Percentiles rank a stretch among this genome's conserved stretches.
These are phyloP conservation scores for Meda fulgida DNA, from an alignment of 2,797 vertebrate genomes.

Conservation along the genomic window DNA sequence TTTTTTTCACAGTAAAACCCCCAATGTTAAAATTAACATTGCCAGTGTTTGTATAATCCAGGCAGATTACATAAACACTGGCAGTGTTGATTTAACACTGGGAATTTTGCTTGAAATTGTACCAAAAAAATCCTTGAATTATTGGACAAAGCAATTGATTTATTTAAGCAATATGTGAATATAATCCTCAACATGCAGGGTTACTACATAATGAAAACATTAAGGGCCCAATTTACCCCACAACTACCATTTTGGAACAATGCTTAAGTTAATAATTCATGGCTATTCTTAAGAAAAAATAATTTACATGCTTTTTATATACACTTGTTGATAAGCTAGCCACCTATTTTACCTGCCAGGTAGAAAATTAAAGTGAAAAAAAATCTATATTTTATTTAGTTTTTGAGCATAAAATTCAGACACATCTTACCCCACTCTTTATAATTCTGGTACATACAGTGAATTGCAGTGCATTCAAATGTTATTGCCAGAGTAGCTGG, in stretches of 20 bases:
- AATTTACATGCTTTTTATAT: not conserved
- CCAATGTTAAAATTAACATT: not conserved
- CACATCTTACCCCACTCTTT: not conserved
- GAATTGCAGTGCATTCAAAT: not conserved
- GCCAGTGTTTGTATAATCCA: not conserved
- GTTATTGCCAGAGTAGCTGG: not conserved
- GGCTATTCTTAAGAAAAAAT: not conserved
- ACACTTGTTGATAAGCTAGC: too few relatives aligned
- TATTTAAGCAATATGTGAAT: not conserved
- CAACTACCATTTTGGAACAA: not conserved
- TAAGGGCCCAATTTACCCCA: not conserved
- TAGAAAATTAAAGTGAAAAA: not conserved
- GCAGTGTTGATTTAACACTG: not conserved
- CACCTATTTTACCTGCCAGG: not conserved
- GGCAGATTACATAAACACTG: not conserved
- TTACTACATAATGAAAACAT: not conserved
- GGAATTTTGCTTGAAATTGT: not conserved
- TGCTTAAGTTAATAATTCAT: not conserved
- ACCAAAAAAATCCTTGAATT: not conserved
- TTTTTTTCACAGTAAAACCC: not conserved
- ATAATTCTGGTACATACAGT: not conserved
- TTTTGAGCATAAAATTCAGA: not conserved
- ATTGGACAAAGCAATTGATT: not conserved
- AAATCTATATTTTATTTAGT: not conserved
- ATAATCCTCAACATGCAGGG: not conserved